Evolutionary conservation across 2,113 vertebrate genomes (phyloP).

Genomic region (Aegypius monachus): DNA sequence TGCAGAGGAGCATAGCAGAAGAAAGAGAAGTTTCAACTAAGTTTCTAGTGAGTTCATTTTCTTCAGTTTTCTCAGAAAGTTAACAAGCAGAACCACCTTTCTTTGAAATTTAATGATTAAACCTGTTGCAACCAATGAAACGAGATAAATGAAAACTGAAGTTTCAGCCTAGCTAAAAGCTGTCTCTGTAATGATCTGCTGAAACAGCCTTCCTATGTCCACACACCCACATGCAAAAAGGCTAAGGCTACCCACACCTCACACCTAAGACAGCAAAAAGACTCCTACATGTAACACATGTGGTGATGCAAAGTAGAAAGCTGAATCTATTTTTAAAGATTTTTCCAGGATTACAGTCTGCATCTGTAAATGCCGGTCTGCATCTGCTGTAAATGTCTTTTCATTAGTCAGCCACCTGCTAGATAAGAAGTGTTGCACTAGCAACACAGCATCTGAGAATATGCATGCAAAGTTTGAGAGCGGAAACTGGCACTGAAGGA

Average conservation of each 20-base stretch:
- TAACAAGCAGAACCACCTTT: not conserved
- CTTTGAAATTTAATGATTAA: not conserved
- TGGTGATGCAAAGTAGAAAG: not conserved
- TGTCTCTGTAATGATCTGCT: not conserved
- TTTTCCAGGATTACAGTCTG: not conserved
- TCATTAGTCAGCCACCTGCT: constrained; percentile 39
- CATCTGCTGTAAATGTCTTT: constrained; percentile 30
- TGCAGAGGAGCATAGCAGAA: not conserved
- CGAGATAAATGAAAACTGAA: not conserved
- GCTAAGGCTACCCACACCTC: not conserved
- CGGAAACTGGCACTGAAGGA: not conserved
- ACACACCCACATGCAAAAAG: not conserved
- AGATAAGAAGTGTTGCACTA: not conserved
- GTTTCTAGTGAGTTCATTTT: constrained; percentile 22
- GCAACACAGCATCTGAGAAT: not conserved
- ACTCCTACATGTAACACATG: not conserved
- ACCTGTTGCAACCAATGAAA: not conserved
- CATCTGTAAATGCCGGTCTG: not conserved
- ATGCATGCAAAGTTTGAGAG: not conserved
- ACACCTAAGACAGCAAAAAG: not conserved
- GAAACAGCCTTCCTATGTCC: not conserved
- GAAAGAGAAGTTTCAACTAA: not conserved
- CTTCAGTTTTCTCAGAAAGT: not conserved
- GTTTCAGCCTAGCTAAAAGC: not conserved
- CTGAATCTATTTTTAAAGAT: not conserved